phyloP scores from a whole-genome alignment of 2,113 vertebrate species.

The Triplophysa dalaica region DNA sequence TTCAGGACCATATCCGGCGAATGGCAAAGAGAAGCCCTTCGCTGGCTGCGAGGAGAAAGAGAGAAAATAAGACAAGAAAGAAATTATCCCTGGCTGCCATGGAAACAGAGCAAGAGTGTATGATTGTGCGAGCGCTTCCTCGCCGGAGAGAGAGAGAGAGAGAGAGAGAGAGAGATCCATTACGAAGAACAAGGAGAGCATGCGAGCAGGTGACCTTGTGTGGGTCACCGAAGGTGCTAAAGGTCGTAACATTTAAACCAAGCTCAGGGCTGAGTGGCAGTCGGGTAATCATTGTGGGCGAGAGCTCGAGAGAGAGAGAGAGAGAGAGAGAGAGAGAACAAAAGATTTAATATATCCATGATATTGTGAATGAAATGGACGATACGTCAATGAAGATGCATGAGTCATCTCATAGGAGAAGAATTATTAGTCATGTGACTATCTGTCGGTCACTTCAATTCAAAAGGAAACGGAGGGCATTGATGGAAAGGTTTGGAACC shows the following conservation, averaged over 20 bases:
- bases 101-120: conserved; percentile 34
- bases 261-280: background rate
- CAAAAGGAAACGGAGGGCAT: background rate
- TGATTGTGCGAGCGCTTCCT: conserved; percentile 3
- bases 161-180: conserved; percentile 22
- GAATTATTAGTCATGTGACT: background rate
- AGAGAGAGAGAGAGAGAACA: background rate
- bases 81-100: conserved; percentile 40
- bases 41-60: background rate
- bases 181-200: background rate
- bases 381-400: background rate
- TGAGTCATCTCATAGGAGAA: background rate
- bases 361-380: background rate
- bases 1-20: background rate
- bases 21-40: conserved; percentile 15
- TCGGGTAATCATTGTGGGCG: background rate
- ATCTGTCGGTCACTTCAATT: background rate
- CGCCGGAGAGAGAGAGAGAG: background rate
- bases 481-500: background rate
- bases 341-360: background rate
- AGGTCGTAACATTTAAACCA: conserved; percentile 11
- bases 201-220: conserved; percentile 7
- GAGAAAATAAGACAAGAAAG: conserved; percentile 33
- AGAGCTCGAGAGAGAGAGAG: background rate
- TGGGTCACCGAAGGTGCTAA: background rate